These are phyloP conservation scores for Coryphaenoides rupestris DNA, from an alignment of 2,113 vertebrate species.

Conservation along the genomic window DNA sequence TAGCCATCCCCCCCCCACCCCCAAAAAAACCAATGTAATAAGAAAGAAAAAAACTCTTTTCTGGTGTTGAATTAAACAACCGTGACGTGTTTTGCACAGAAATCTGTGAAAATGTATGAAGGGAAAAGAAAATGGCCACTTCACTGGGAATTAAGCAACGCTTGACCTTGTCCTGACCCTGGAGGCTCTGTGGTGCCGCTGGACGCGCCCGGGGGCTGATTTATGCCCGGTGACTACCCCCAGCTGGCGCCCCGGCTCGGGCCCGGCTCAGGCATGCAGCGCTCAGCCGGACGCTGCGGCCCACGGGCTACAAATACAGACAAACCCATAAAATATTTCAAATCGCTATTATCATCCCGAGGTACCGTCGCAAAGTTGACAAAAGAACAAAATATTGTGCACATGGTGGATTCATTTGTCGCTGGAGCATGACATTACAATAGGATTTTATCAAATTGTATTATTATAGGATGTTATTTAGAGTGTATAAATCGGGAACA, in stretches of 20 bases:
- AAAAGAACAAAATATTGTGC: no score
- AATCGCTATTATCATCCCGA: constrained; percentile 21
- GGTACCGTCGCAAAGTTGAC: not conserved
- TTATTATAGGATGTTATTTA: no score
- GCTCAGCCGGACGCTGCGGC: constrained; percentile 53
- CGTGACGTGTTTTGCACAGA: not conserved
- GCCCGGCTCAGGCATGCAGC: constrained; percentile 67
- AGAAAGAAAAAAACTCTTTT: not conserved
- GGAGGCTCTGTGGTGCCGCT: constrained; percentile 26
- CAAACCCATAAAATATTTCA: constrained; percentile 26
- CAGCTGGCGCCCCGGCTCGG: constrained; percentile 66
- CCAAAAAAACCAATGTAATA: no score
- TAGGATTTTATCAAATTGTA: no score
- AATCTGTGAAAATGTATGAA: not conserved
- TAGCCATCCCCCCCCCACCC: not conserved
- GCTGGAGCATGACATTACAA: no score
- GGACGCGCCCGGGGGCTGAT: constrained; percentile 59
- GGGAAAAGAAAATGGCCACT: not conserved
- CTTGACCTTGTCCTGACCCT: constrained; percentile 28
- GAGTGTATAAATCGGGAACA: no score
- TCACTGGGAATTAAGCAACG: constrained; percentile 10
- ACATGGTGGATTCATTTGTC: no score
- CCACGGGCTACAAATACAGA: constrained; percentile 39
- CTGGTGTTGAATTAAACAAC: not conserved
- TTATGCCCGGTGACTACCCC: constrained; percentile 73